phyloP scores from a whole-genome alignment of 1,140 invertebrate genomes.

The Drosophila yakuba region DNA sequence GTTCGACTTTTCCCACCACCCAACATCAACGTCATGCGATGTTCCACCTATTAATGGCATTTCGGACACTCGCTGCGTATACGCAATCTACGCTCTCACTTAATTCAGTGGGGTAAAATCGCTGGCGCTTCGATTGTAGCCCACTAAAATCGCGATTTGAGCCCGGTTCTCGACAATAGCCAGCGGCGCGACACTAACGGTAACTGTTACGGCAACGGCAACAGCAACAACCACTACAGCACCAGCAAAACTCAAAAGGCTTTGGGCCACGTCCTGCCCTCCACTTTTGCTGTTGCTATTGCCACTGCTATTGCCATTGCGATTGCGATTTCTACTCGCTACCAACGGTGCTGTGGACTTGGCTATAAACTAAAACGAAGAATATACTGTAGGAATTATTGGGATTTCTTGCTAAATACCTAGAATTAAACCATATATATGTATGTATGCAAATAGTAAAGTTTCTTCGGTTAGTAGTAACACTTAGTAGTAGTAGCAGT shows the following conservation, averaged over 20 bases:
- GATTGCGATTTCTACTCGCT: conserved; percentile 38
- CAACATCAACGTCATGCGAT: not conserved
- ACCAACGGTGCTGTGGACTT: conserved; percentile 7
- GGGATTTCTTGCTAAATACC: no score
- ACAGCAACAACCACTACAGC: conserved; percentile 32
- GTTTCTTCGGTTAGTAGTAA: no score
- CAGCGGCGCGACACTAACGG: conserved; percentile 55
- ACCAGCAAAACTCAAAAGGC: conserved; percentile 56
- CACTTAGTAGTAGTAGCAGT: no score
- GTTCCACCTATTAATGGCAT: not conserved
- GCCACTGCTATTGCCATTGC: conserved; percentile 26
- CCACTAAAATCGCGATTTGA: conserved; percentile 55
- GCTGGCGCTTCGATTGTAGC: conserved; percentile 43
- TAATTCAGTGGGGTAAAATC: conserved; percentile 62
- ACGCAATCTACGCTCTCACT: conserved; percentile 53
- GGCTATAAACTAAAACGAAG: not conserved
- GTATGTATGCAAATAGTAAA: no score
- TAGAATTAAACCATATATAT: no score
- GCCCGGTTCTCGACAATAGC: conserved; percentile 34
- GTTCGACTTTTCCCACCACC: no score
- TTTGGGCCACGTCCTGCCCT: conserved; percentile 31
- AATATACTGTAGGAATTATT: no score
- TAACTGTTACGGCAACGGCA: conserved; percentile 23
- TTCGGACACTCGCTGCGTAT: conserved; percentile 37
- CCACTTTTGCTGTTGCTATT: conserved; percentile 17